Evolutionary conservation across 2,113 vertebrate species (phyloP).

Genomic region (Hucho hucho): DNA sequence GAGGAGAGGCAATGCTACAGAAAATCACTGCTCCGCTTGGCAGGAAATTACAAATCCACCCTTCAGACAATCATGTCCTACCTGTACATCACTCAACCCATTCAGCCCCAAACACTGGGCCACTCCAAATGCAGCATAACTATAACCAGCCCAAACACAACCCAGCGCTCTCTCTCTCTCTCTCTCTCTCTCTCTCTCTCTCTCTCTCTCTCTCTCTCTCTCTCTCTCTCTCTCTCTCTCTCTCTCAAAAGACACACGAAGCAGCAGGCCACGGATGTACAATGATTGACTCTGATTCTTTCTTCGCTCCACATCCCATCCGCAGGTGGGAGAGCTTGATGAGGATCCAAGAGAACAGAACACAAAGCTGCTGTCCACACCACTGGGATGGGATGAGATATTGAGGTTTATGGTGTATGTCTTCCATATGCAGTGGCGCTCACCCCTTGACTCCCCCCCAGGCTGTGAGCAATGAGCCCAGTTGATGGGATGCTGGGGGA

Average conservation of each 20-base stretch:
- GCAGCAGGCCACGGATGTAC: neutral
- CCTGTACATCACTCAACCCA: conserved; percentile 8
- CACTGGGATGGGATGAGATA: conserved; percentile 66
- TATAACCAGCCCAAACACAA: neutral
- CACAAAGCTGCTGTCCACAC: conserved; percentile 31
- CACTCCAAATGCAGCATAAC: neutral
- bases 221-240: neutral
- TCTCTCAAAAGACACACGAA: neutral
- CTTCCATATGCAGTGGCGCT: conserved; percentile 49
- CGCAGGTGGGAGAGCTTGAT: conserved; percentile 20
- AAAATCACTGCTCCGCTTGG: conserved; percentile 27
- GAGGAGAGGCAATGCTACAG: neutral
- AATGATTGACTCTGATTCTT: neutral
- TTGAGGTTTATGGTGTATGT: conserved; percentile 63
- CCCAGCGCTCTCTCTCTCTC: neutral
- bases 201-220: neutral
- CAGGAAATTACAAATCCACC: conserved; percentile 52
- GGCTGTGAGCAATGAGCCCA: conserved; percentile 34
- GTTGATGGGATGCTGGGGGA: conserved; percentile 18
- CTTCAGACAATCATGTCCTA: conserved; percentile 42
- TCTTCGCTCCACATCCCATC: neutral
- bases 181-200: neutral
- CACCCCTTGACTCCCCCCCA: neutral
- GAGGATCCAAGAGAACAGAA: conserved; percentile 38
- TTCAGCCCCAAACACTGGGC: neutral